Conservation (phyloP, 2,113 vertebrate genomes). For the Ceyx cyanopectus region DNA sequence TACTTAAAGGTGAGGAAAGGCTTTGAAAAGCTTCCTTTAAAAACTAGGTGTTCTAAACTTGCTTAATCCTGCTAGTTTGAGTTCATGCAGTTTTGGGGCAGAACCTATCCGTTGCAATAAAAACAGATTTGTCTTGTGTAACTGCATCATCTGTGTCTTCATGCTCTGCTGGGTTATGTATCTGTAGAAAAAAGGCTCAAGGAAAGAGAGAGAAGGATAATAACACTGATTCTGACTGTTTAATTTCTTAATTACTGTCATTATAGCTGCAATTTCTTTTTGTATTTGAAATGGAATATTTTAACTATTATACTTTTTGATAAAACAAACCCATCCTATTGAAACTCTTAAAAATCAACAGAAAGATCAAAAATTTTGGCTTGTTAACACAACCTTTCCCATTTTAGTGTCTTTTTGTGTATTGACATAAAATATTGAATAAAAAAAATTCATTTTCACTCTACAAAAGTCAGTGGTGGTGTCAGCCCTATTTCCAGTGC, state of each 20-base stretch:
- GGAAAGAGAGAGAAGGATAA: not conserved
- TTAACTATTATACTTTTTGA: not conserved
- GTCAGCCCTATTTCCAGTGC: not conserved
- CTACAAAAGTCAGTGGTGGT: not conserved
- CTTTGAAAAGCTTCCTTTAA: not conserved
- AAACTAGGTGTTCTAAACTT: not conserved
- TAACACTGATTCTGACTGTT: not conserved
- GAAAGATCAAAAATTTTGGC: not conserved
- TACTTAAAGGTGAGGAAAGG: not conserved
- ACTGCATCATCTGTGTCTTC: not conserved
- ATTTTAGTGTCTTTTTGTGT: not conserved
- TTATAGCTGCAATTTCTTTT: not conserved
- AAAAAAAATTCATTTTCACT: not conserved
- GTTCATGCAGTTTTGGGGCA: not conserved
- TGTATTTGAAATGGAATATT: not conserved
- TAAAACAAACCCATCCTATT: rapidly evolving
- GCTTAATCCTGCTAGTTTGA: not conserved
- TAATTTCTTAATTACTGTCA: not conserved
- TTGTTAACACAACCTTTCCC: not conserved
- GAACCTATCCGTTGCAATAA: not conserved
- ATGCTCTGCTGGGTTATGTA: not conserved
- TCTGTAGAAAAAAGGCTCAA: not conserved
- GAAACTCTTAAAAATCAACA: not conserved
- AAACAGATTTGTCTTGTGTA: not conserved
- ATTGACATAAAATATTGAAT: not conserved